Conservation (phyloP, 2,888 invertebrate species). For the Ferrisia virgata region DNA sequence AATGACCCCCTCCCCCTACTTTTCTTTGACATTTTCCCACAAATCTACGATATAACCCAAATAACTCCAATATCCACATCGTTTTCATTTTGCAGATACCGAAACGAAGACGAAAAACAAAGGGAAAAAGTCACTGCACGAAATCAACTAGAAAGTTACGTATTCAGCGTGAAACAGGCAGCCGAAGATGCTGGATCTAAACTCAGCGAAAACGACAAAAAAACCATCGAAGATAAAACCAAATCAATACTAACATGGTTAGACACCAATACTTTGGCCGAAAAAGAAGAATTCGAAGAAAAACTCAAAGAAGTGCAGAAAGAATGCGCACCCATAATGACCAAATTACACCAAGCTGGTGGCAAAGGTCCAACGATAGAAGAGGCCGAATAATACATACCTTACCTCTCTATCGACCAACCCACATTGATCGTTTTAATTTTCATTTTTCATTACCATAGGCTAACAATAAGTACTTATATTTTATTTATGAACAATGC, state of each 20-base stretch:
- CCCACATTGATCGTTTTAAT: no score
- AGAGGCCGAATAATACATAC: conserved; percentile 54
- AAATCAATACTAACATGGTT: conserved; percentile 73
- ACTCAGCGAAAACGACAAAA: conserved; percentile 66
- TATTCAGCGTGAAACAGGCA: conserved; percentile 68
- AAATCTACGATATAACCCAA: no score
- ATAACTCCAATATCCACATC: no score
- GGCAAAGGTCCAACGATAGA: conserved; percentile 55
- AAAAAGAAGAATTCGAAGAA: conserved; percentile 73
- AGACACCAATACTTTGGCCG: conserved; percentile 73
- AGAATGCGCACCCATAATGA: conserved; percentile 75
- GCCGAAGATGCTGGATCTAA: conserved; percentile 58
- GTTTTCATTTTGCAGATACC: conserved; percentile 54
- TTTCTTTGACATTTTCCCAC: no score
- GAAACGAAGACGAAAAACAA: conserved; percentile 70
- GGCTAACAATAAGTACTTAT: neutral
- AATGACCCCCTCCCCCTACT: no score
- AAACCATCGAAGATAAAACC: conserved; percentile 62
- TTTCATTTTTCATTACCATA: neutral
- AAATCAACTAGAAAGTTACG: conserved; percentile 70
- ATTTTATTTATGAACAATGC: no score
- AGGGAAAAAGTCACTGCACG: conserved; percentile 66
- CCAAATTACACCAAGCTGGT: conserved; percentile 70
- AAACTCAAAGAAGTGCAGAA: conserved; percentile 72
- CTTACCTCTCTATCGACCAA: neutral